A percentile compares a stretch with the other conserved stretches of the same genome.
phyloP scores from a whole-genome alignment of 2,888 invertebrate genomes.

The Lordiphosa fenestrarum region DNA sequence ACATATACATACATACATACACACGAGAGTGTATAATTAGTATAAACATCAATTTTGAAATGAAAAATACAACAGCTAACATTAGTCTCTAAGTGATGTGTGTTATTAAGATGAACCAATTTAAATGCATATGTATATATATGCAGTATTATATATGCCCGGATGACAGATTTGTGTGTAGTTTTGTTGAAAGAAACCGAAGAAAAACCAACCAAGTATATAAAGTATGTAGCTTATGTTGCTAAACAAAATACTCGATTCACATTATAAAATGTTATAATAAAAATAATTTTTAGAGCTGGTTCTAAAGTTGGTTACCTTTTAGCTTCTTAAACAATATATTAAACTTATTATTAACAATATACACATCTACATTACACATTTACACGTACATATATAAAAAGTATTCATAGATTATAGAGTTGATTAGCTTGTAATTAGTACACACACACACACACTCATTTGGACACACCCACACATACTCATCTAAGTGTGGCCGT shows the following conservation, averaged over 20 bases:
- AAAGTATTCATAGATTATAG: slow-evolving; percentile 52
- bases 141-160: slow-evolving; percentile 34
- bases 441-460: slow-evolving; percentile 36
- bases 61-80: slow-evolving; percentile 55
- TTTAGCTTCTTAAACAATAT: slow-evolving; percentile 64
- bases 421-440: slow-evolving; percentile 58
- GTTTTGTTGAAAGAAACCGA: slow-evolving; percentile 24
- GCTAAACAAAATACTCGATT: slow-evolving; percentile 11
- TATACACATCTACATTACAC: slow-evolving; percentile 24
- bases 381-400: slow-evolving; percentile 32
- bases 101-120: slow-evolving; percentile 12
- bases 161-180: slow-evolving; percentile 26
- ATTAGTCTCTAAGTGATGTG: slow-evolving; percentile 39
- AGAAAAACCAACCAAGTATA: slow-evolving; percentile 7
- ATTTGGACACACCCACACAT: slow-evolving; percentile 22
- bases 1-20: slow-evolving; percentile 16
- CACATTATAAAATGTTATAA: not conserved
- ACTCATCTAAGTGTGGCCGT: slow-evolving; percentile 50
- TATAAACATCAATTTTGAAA: slow-evolving; percentile 15
- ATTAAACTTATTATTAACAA: slow-evolving; percentile 39
- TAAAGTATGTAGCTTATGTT: slow-evolving; percentile 24
- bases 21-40: slow-evolving; percentile 10
- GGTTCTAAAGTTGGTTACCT: slow-evolving; percentile 48
- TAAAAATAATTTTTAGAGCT: slow-evolving; percentile 40
- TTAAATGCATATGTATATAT: slow-evolving; percentile 5